These are phyloP conservation scores for Oncorhynchus tshawytscha DNA, from an alignment of 2,113 vertebrate species.

Conservation along the genomic window DNA sequence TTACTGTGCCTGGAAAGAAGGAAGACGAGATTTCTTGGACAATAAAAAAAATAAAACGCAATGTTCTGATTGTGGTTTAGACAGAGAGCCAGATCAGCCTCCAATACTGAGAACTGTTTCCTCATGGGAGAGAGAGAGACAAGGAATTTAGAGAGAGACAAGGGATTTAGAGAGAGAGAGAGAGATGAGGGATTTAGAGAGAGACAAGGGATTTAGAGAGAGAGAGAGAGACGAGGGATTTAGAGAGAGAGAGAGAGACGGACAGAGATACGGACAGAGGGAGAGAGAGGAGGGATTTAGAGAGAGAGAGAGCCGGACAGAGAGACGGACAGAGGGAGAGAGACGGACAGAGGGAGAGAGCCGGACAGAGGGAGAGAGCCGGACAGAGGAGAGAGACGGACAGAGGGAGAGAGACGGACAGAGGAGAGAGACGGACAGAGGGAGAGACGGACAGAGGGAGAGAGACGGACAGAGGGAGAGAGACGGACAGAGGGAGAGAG, in stretches of 20 bases:
- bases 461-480: too few species aligned
- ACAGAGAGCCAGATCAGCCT: slow-evolving; percentile 58
- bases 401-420: too few species aligned
- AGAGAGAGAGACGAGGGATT: too few species aligned
- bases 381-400: too few species aligned
- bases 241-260: not conserved
- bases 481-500: slow-evolving; percentile 17
- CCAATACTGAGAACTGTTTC: slow-evolving; percentile 58
- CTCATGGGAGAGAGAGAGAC: slow-evolving; percentile 54
- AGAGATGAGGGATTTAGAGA: too few species aligned
- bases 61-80: slow-evolving; percentile 67
- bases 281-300: too few species aligned
- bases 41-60: slow-evolving; percentile 71
- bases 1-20: slow-evolving; percentile 50
- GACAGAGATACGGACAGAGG: too few species aligned
- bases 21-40: slow-evolving; percentile 64
- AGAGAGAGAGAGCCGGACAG: too few species aligned
- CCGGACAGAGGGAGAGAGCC: too few species aligned
- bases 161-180: not conserved
- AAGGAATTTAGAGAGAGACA: not conserved
- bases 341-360: not conserved
- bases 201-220: too few species aligned
- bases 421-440: too few species aligned
- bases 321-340: not conserved
- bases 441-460: too few species aligned